These are phyloP conservation scores for Otolemur garnettii DNA, from an alignment of 2,113 vertebrate species.

Conservation along the genomic window DNA sequence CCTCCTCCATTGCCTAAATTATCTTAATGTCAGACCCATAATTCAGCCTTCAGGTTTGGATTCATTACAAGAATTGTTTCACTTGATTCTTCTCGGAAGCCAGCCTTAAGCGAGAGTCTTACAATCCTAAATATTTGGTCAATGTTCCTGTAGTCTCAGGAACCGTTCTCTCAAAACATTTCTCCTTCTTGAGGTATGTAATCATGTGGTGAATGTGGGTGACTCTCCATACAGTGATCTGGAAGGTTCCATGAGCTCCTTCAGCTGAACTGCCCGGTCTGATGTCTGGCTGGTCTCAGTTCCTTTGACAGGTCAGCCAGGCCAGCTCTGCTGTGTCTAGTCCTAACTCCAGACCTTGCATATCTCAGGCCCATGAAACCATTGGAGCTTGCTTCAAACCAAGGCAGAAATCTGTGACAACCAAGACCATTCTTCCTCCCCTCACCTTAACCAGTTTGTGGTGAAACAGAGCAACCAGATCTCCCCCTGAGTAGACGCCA, in stretches of 20 bases:
- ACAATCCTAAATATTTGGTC: background rate
- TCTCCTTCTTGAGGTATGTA: no score
- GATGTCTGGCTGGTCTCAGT: background rate
- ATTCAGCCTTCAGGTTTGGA: background rate
- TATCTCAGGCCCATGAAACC: fast-evolving
- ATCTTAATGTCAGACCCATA: background rate
- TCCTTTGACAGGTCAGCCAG: no score
- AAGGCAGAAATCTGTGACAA: background rate
- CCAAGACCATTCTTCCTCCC: background rate
- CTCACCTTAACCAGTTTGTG: fast-evolving
- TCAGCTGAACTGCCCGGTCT: background rate
- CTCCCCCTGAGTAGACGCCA: background rate
- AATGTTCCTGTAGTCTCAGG: background rate
- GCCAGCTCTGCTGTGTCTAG: no score
- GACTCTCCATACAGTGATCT: background rate
- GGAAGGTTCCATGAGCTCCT: background rate
- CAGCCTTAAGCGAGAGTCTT: background rate
- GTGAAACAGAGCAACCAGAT: background rate
- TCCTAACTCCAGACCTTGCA: background rate
- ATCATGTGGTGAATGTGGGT: background rate
- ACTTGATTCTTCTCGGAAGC: background rate
- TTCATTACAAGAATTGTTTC: background rate
- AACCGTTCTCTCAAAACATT: background rate
- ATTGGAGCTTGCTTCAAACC: background rate
- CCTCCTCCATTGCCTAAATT: background rate